A percentile compares a stretch with the other conserved stretches of the same genome.
phyloP scores from a whole-genome alignment of 1,140 invertebrate genomes.

The Bilobella aurantiaca region DNA sequence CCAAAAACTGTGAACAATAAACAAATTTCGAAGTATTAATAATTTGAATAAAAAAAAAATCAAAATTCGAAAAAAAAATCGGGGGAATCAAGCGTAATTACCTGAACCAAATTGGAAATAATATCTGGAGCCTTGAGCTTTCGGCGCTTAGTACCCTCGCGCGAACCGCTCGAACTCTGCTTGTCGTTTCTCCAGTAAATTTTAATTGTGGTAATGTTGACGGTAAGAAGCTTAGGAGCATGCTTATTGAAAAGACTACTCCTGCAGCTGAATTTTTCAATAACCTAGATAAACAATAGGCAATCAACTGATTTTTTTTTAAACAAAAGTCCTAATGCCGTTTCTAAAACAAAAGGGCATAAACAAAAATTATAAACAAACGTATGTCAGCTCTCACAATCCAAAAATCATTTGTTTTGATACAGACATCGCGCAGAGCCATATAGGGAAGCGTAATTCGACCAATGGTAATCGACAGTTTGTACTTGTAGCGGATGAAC shows the following conservation, averaged over 20 bases:
- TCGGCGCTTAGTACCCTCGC: slow-evolving; percentile 28
- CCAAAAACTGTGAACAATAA: slow-evolving; percentile 27
- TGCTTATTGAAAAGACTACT: slow-evolving; percentile 84
- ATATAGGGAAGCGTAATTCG: slow-evolving; percentile 26
- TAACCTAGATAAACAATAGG: slow-evolving; percentile 52
- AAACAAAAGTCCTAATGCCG: neutral
- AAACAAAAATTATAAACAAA: neutral
- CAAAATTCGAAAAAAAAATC: no score
- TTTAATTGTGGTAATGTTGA: slow-evolving; percentile 69
- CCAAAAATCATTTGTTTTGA: slow-evolving; percentile 25
- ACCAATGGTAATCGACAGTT: slow-evolving; percentile 32
- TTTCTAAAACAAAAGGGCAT: neutral
- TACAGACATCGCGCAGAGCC: slow-evolving; percentile 20
- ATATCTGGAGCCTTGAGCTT: slow-evolving; percentile 48
- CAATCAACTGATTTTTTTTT: neutral
- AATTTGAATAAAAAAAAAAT: slow-evolving; percentile 12
- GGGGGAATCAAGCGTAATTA: no score
- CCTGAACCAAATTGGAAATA: slow-evolving; percentile 30
- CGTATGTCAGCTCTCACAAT: no score
- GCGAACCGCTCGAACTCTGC: slow-evolving; percentile 29
- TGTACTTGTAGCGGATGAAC: slow-evolving; percentile 31
- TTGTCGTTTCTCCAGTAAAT: slow-evolving; percentile 61
- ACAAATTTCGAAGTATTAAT: no score
- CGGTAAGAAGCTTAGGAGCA: slow-evolving; percentile 71
- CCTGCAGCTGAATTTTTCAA: slow-evolving; percentile 72